Evolutionary conservation across 2,888 invertebrate species (phyloP).

Genomic region (Cacoxenus indagator): DNA sequence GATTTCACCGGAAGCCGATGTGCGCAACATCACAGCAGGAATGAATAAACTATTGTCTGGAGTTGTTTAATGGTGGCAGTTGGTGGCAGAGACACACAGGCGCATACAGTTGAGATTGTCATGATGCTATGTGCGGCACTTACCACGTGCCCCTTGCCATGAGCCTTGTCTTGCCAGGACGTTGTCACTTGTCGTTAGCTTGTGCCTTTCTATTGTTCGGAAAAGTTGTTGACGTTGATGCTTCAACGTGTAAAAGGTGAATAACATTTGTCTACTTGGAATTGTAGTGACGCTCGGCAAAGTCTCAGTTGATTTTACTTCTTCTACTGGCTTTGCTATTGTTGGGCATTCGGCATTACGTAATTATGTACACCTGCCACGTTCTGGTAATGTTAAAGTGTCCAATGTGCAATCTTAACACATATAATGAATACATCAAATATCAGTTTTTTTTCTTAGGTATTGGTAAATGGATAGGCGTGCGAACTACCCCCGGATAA

Average conservation of each 20-base stretch:
- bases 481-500: background rate
- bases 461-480: background rate
- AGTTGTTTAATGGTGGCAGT: background rate
- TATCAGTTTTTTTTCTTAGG: background rate
- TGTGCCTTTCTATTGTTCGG: background rate
- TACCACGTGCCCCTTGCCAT: background rate
- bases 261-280: conserved; percentile 60
- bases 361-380: conserved; percentile 13
- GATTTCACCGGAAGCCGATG: conserved; percentile 59
- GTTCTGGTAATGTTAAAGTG: background rate
- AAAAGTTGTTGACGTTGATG: conserved; percentile 61
- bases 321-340: background rate
- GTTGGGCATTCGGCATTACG: background rate
- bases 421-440: conserved; percentile 18
- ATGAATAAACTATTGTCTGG: conserved; percentile 59
- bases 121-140: background rate
- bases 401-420: background rate
- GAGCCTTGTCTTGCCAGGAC: background rate
- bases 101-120: background rate
- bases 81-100: background rate
- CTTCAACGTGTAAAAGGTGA: conserved; percentile 61
- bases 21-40: conserved; percentile 56
- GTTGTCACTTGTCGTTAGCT: background rate
- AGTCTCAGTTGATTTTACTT: background rate
- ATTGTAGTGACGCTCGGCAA: conserved; percentile 54